Conservation (phyloP, 2,113 vertebrate genomes). For the Sorex araneus region DNA sequence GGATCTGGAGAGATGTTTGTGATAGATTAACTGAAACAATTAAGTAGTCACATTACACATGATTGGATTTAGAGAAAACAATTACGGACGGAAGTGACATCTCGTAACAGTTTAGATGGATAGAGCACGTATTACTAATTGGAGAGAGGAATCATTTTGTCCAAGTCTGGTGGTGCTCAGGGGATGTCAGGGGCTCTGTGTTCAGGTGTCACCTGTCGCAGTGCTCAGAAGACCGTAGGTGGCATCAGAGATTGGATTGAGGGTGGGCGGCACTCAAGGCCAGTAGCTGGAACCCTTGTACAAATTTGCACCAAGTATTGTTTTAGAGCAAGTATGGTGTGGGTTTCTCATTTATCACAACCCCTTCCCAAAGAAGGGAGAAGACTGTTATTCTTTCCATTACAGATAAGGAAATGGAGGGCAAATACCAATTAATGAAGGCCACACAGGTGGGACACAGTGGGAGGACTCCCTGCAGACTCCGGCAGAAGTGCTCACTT, state of each 20-base stretch:
- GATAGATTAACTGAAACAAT: neutral
- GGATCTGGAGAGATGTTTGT: neutral
- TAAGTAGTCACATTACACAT: neutral
- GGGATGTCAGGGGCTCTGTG: neutral
- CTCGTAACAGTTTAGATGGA: neutral
- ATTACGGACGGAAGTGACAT: neutral
- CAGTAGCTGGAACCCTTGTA: no score
- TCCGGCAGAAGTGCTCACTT: neutral
- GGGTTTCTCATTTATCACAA: neutral
- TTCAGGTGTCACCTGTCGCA: no score
- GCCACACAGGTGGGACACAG: neutral
- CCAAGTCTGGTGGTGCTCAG: no score
- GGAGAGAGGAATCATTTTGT: no score
- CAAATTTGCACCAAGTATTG: neutral
- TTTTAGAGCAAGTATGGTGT: neutral
- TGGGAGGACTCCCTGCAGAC: neutral
- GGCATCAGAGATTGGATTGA: no score
- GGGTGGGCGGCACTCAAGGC: no score
- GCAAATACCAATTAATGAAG: neutral
- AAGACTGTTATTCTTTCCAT: neutral
- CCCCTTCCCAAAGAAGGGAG: neutral
- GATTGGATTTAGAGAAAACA: neutral
- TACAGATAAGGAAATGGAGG: constrained; percentile 27
- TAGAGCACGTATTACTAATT: no score
- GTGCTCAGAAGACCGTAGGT: no score